These are phyloP conservation scores for Diceros bicornis DNA, from an alignment of 2,797 vertebrate species.

Conservation along the genomic window DNA sequence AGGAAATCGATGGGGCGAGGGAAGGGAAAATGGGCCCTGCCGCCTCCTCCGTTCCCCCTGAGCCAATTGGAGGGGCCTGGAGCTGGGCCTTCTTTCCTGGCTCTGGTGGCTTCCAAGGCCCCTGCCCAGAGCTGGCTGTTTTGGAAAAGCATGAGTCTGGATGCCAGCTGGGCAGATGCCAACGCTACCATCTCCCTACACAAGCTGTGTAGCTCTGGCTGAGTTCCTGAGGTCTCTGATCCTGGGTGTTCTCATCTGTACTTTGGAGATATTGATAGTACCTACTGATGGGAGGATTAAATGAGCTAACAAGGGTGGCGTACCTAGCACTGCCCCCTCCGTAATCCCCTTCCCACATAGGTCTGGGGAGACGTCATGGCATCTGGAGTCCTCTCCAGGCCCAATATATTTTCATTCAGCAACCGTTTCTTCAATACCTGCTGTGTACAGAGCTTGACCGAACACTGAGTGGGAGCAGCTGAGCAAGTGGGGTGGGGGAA, in stretches of 20 bases:
- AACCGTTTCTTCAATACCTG: not conserved
- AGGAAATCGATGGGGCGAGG: not conserved
- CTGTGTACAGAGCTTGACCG: not conserved
- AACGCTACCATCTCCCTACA: fast-evolving
- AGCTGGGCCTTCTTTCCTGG: not conserved
- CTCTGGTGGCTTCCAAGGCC: not conserved
- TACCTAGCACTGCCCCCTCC: not conserved
- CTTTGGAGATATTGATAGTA: conserved; percentile 24
- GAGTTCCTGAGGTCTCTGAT: conserved; percentile 29
- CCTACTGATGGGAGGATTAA: not conserved
- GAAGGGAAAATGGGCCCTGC: not conserved
- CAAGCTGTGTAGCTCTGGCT: not conserved
- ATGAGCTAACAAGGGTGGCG: conserved; percentile 24
- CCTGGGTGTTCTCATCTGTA: not conserved
- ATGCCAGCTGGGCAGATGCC: not conserved
- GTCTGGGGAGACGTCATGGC: not conserved
- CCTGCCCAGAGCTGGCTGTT: not conserved
- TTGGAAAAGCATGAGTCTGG: not conserved
- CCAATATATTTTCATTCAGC: not conserved
- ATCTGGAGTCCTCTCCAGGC: not conserved
- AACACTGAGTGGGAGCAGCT: not conserved
- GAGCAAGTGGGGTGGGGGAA: not conserved
- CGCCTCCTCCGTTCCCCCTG: not conserved
- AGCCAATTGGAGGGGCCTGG: not conserved
- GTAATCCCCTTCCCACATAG: not conserved